Evolutionary conservation across 2,113 vertebrate genomes (phyloP), one percentile per base, ranked within the genome.

Genomic region (Bothrops jararaca): DNA sequence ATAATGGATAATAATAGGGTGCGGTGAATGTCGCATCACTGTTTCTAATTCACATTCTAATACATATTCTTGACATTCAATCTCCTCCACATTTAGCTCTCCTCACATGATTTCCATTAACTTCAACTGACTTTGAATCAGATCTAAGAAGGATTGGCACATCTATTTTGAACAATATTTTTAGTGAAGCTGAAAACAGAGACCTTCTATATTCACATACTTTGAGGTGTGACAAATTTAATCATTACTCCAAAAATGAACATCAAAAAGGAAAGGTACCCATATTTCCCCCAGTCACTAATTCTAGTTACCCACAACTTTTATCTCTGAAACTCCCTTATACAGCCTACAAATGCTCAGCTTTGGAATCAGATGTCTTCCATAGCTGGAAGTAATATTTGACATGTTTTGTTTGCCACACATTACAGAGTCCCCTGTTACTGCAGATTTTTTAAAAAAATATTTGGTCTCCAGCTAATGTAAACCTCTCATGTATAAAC

Each of bases 1-100:
- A 90, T 92, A 92, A 92, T 56, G 92, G 89, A 90, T 93, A 93
- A 86, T 87, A 90, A 92, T 93, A 92, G 91, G 57, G 91, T 74
- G 74, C 80, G 1, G 80, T 89, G 64, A 87, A 58, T 90, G 50
- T 85, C 26, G 57, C 50, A 90, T 93, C 88, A 93, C 80, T 93
- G 80, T 93, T 93, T 90, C 89, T 93, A 90, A 93, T 93, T 93
- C 89, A 93, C 90, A 90, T 92, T 92, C 93, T 93, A 90, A 92
- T 87, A 74, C 91, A 87, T 89, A 92, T 92, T 50, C 57, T 85
- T 92, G 91, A 90, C 80, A 90, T 92, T 92, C 93, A 57, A 56
- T 93, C 88, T 92, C 89, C 29, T 69, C 88, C 50, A 90, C 91
- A 90, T 86, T 90, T 64, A 93, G 91, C 88, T 92, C 56, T 34